These are phyloP conservation scores for Gallinago solitaria DNA, from an alignment of 2,797 vertebrate species.

Conservation along the genomic window DNA sequence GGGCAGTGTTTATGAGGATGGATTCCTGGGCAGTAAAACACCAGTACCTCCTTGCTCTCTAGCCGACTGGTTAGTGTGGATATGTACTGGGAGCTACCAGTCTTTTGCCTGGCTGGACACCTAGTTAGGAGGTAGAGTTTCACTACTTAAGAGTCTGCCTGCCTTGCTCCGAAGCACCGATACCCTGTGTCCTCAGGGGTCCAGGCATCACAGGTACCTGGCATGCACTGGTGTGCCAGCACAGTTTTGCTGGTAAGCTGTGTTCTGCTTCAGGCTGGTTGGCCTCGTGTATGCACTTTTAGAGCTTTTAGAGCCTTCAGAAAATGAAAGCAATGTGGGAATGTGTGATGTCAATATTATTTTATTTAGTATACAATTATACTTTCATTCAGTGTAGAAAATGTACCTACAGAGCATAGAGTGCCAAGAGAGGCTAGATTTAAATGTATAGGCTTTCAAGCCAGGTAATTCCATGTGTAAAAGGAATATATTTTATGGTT, in stretches of 20 bases:
- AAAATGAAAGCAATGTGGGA: background rate
- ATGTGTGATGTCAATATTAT: background rate
- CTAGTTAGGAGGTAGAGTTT: background rate
- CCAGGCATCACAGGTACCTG: fast-evolving
- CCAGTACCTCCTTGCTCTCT: background rate
- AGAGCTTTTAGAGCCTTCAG: background rate
- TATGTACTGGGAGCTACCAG: background rate
- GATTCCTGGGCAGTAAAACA: fast-evolving
- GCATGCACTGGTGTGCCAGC: background rate
- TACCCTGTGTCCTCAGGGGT: background rate
- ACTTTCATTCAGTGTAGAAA: background rate
- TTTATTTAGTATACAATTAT: background rate
- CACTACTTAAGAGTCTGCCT: background rate
- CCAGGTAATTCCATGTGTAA: background rate
- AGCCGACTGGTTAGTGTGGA: fast-evolving
- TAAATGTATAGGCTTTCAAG: background rate
- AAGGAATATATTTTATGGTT: background rate
- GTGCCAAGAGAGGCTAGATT: background rate
- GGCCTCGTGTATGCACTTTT: background rate
- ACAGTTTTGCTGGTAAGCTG: background rate
- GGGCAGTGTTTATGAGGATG: background rate
- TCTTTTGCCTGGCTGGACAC: background rate
- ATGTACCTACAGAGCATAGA: background rate
- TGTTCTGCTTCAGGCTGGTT: background rate
- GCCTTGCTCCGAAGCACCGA: background rate